Conservation (phyloP, 2,797 vertebrate species). For the Muraenolepis orangiensis region DNA sequence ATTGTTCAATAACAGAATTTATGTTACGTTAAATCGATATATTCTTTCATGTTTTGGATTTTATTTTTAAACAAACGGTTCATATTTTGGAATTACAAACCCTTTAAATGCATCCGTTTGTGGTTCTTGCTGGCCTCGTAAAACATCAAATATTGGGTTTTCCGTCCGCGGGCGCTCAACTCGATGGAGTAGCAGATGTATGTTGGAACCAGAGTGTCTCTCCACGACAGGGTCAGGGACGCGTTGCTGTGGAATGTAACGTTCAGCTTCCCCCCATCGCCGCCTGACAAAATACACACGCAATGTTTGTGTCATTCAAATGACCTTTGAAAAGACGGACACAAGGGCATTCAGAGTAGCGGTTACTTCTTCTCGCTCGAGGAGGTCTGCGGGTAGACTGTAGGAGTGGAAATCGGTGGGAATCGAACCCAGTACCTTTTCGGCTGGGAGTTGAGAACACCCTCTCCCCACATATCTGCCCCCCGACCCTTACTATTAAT, state of each 20-base stretch:
- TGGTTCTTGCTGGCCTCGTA: constrained; percentile 7
- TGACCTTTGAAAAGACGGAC: too few relatives aligned
- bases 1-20: not conserved
- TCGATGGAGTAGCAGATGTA: constrained; percentile 76
- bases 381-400: not conserved
- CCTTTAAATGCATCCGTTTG: constrained; percentile 28
- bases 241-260: constrained; percentile 54
- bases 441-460: too few relatives aligned
- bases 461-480: too few relatives aligned
- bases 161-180: constrained; percentile 63
- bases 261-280: constrained; percentile 51
- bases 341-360: too few relatives aligned
- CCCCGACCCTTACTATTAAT: too few relatives aligned
- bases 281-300: constrained; percentile 46
- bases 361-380: not conserved
- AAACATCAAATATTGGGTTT: constrained; percentile 39
- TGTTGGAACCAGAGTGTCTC: constrained; percentile 21
- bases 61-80: too few relatives aligned
- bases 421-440: not conserved
- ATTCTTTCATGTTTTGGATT: not conserved
- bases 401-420: not conserved
- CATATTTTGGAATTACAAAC: constrained; percentile 34
- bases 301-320: not conserved
- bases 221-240: constrained; percentile 73
- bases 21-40: not conserved